Percentiles rank a stretch among this genome's conserved stretches.
Conservation (phyloP, 2,113 vertebrate genomes). For the Pelecanus crispus region DNA sequence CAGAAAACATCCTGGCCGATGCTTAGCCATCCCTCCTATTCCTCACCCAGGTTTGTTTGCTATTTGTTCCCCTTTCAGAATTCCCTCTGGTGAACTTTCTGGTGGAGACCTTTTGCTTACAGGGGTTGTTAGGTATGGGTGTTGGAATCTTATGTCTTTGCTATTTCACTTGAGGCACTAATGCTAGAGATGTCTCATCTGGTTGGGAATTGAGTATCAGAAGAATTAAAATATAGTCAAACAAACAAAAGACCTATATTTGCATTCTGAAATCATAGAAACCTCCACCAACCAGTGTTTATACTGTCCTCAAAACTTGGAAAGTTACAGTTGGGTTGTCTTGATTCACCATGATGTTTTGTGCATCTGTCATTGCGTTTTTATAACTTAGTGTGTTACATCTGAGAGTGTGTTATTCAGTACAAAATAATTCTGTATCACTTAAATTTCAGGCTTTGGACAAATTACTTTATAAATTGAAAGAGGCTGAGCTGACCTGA, state of each 20-base stretch:
- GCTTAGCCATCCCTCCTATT: background rate
- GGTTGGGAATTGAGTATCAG: background rate
- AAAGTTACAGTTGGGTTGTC: background rate
- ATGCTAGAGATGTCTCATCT: background rate
- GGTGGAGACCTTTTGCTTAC: background rate
- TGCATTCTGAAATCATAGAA: background rate
- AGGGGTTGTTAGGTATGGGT: accelerated
- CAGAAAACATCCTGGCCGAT: background rate
- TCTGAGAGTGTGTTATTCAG: background rate
- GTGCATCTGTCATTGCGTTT: background rate
- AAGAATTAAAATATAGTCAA: background rate
- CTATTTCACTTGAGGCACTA: background rate
- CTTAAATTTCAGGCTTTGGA: background rate
- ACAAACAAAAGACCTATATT: background rate
- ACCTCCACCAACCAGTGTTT: background rate
- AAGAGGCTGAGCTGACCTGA: background rate
- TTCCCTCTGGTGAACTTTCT: background rate
- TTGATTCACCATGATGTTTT: background rate
- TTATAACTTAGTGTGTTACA: background rate
- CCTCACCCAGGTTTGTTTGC: background rate
- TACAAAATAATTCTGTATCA: background rate
- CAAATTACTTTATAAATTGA: background rate
- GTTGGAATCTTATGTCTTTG: background rate
- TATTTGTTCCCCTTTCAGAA: background rate
- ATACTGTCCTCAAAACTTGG: background rate